Evolutionary conservation across 2,888 invertebrate genomes (phyloP), one percentile per base, ranked within the genome.

Genomic region (Noctua comes): DNA sequence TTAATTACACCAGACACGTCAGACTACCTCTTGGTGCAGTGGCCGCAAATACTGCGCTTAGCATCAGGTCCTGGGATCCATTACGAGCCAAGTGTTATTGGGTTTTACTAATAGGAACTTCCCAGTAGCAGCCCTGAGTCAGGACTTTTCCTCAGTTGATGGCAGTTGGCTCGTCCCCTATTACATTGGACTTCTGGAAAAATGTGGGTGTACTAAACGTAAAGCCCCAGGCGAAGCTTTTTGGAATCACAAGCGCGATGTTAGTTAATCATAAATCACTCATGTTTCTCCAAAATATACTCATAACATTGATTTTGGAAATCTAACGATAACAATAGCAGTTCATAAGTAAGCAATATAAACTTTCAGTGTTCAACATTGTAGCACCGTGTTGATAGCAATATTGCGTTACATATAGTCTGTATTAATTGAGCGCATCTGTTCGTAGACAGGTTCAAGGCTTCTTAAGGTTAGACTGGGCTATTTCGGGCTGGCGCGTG

Each of bases 401-500:
- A 76, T 88, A 81, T 81, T 62, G 62, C 46, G 64, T 77, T 79
- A 79, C 73, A 70, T 51, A 31, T 72, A 68, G 27, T 79, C 75
- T 64, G 51, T 54, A 76, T 73, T 82, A 89, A 88, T 88, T 89
- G 79, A 75, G 51, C 73, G 65, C 80, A 81, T 73, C 80, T 72
- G 79, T 71, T 77, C 68, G 43, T 36, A 7, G 59, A 73, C 57
- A 76, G 82, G 89, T 88, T 88, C 88, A 88, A 85, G 88, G 88
- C 85, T 74, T 57, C 68, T 54, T 82, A 88, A 90, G 89, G 89
- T 86, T 87, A 86, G 83, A 64, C n/a, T 51, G 71, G 65, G 80
- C 88, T 89, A 89, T 88, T 89, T 89, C 73, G 69, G 85, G 69
- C 40, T 48, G 51, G 77, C 86, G 80, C 85, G 88, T 89, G 86